phyloP scores from a whole-genome alignment of 2,888 invertebrate genomes.

The Drosophila differens region DNA sequence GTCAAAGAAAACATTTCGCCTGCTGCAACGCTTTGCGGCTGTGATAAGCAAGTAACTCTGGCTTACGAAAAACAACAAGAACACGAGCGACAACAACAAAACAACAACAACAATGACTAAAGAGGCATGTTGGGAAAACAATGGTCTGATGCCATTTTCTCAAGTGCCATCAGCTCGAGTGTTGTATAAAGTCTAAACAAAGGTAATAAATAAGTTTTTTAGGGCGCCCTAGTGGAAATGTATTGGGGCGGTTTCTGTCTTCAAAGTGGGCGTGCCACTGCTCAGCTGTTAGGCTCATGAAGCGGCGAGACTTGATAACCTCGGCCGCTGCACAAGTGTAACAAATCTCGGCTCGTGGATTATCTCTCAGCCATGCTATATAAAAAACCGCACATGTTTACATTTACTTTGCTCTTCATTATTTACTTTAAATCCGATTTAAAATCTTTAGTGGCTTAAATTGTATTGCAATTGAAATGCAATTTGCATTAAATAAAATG shows the following conservation, averaged over 20 bases:
- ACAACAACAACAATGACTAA: slow-evolving; percentile 27
- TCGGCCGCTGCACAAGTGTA: slow-evolving; percentile 1
- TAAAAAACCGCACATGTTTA: slow-evolving; percentile 4
- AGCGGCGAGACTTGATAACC: slow-evolving; percentile 41
- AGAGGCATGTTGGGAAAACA: slow-evolving; percentile 42
- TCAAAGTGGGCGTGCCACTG: slow-evolving; percentile 30
- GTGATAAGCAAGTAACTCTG: slow-evolving; percentile 67
- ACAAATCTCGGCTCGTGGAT: slow-evolving; percentile 12
- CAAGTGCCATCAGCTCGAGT: slow-evolving; percentile 69
- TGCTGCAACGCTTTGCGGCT: slow-evolving; percentile 30
- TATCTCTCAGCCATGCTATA: slow-evolving; percentile 11
- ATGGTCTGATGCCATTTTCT: slow-evolving; percentile 70
- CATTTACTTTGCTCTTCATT: background rate
- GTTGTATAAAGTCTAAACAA: slow-evolving; percentile 78
- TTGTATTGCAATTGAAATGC: slow-evolving; percentile 4
- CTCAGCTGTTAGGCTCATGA: slow-evolving; percentile 54
- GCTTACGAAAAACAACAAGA: slow-evolving; percentile 26
- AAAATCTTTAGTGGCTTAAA: background rate
- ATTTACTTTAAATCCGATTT: background rate
- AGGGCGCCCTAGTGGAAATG: slow-evolving; percentile 43
- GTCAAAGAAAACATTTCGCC: slow-evolving; percentile 52
- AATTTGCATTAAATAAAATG: slow-evolving; percentile 9
- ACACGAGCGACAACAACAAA: slow-evolving; percentile 7
- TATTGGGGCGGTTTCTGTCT: slow-evolving; percentile 7
- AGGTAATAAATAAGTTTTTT: slow-evolving; percentile 79